phyloP scores from a whole-genome alignment of 2,888 invertebrate genomes.

The Xestia c-nigrum region DNA sequence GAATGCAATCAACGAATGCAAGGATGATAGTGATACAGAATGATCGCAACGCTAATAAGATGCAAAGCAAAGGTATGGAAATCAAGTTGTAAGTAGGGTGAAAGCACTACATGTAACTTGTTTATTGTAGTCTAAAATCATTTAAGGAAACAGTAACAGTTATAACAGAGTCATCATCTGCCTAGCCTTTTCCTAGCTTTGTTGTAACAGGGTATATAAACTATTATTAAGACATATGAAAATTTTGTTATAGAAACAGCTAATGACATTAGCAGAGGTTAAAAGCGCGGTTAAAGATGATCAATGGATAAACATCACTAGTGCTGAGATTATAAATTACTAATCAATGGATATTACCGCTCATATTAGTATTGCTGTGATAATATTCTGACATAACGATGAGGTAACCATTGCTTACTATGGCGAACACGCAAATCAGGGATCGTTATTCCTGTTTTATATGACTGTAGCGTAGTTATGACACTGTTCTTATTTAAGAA shows the following conservation, averaged over 20 bases:
- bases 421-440: slow-evolving; percentile 32
- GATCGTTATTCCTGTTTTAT: slow-evolving; percentile 23
- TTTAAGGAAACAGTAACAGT: background rate
- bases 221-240: background rate
- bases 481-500: slow-evolving; percentile 11
- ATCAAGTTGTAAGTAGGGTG: background rate
- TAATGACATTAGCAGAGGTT: slow-evolving; percentile 38
- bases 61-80: background rate
- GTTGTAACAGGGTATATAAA: background rate
- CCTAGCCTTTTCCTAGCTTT: background rate
- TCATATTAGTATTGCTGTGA: slow-evolving; percentile 39
- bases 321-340: slow-evolving; percentile 38
- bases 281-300: slow-evolving; percentile 6
- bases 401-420: slow-evolving; percentile 50
- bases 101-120: background rate
- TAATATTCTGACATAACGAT: slow-evolving; percentile 32
- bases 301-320: slow-evolving; percentile 23
- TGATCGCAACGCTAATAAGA: background rate
- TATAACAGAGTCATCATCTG: background rate
- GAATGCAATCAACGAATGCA: slow-evolving; percentile 69
- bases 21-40: slow-evolving; percentile 50
- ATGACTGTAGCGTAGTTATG: slow-evolving; percentile 25
- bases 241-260: slow-evolving; percentile 8
- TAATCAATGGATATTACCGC: slow-evolving; percentile 37
- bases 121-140: background rate